phyloP scores from a whole-genome alignment of 2,888 invertebrate genomes.

The Cylloceria caligata region DNA sequence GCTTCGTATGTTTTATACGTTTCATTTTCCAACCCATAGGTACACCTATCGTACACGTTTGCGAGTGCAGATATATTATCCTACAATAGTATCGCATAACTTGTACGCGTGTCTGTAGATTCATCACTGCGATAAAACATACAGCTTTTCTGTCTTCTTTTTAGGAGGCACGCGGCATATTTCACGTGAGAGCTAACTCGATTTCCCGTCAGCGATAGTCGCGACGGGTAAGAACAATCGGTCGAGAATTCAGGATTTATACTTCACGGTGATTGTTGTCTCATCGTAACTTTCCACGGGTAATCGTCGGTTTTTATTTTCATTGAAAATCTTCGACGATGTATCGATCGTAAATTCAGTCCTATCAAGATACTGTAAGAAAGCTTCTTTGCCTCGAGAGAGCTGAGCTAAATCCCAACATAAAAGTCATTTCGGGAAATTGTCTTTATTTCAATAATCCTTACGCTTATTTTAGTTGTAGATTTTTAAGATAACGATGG shows the following conservation, averaged over 20 bases:
- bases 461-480: background rate
- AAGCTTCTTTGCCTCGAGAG: too few species aligned
- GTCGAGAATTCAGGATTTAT: constrained; percentile 49
- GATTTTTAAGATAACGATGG: background rate
- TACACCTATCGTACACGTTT: constrained; percentile 39
- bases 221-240: constrained; percentile 59
- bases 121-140: constrained; percentile 31
- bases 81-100: constrained; percentile 15
- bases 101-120: constrained; percentile 51
- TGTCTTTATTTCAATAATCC: too few species aligned
- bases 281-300: constrained; percentile 42
- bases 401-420: too few species aligned
- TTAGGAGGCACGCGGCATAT: constrained; percentile 56
- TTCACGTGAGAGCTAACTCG: constrained; percentile 58
- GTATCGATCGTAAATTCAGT: too few species aligned
- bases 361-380: too few species aligned
- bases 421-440: too few species aligned
- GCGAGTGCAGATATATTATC: constrained; percentile 5
- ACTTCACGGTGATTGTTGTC: constrained; percentile 48
- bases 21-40: constrained; percentile 57
- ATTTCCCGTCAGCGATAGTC: constrained; percentile 51
- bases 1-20: constrained; percentile 61
- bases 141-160: constrained; percentile 24
- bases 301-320: too few species aligned
- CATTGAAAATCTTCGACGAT: too few species aligned